A percentile compares a stretch with the other conserved stretches of the same genome.
phyloP scores from a whole-genome alignment of 2,888 invertebrate genomes.

The Merodon equestris region DNA sequence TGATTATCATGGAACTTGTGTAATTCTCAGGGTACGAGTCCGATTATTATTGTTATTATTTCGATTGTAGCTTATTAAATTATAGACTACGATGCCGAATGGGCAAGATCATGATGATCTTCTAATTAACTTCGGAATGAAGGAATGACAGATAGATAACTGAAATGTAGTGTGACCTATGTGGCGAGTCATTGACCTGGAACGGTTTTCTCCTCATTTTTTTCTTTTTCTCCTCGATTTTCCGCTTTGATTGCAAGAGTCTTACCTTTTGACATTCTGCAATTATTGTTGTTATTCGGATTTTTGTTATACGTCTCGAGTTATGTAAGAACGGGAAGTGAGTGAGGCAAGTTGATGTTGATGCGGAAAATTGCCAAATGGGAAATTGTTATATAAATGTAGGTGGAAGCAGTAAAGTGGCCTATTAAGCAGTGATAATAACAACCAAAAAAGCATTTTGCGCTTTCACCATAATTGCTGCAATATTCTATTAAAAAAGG shows the following conservation, averaged over 20 bases:
- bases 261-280: constrained; percentile 33
- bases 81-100: constrained; percentile 47
- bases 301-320: too few species aligned
- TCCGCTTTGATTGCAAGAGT: constrained; percentile 34
- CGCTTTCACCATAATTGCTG: too few species aligned
- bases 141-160: constrained; percentile 26
- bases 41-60: constrained; percentile 15
- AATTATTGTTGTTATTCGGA: constrained; percentile 1
- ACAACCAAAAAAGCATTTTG: too few species aligned
- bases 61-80: constrained; percentile 52
- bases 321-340: constrained; percentile 1
- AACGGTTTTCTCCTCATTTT: constrained; percentile 24
- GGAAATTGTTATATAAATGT: too few species aligned
- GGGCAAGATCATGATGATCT: constrained; percentile 46
- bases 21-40: constrained; percentile 18
- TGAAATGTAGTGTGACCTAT: constrained; percentile 23
- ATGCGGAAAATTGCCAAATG: too few species aligned
- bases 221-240: too few species aligned
- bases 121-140: constrained; percentile 56
- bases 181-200: constrained; percentile 53
- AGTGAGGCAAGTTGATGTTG: neutral
- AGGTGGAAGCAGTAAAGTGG: too few species aligned
- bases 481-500: too few species aligned
- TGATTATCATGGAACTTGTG: constrained; percentile 28
- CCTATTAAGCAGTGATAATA: too few species aligned